Base-by-base conservation (phyloP, 2,797 vertebrate species). In the Sebastes minor region DNA sequence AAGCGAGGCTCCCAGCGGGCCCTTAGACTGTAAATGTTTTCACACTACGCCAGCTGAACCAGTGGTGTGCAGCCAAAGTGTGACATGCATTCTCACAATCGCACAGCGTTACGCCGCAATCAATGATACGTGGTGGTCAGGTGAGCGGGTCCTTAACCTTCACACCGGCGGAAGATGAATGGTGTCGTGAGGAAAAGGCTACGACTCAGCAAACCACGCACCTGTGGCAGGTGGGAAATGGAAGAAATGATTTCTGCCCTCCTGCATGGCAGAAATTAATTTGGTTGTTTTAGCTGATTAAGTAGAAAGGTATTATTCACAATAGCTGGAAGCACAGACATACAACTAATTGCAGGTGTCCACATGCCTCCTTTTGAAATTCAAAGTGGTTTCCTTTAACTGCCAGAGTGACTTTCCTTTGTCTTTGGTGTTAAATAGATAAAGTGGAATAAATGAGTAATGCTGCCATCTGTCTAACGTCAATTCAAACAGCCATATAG, bases 361-460 rank as follows among this genome's bases (percentile, higher is more conserved):
- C 25, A 65, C 8, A 23, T 46, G 64, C 42, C 20, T 74, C 72
- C 65, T 57, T 62, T 71, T 83, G 61, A 80, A 68, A 80, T 84
- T 82, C 33, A 71, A 28, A 74, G 61, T 65, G 67, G 35, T 70
- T 86, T 75, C 28, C 57, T 82, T 64, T 83, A 81, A 76, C 61
- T 76, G 72, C 74, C 53, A 14, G 62, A 53, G 76, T 90, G 90
- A 93, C 90, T 92, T 93, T 90, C 38, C 63, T 86, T 91, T 84
- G 92, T 86, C 90, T 94, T 93, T 94, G 88, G 71, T n/a, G 71
- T 57, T 83, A 83, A 88, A 91, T 79, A 86, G 72, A 88, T 72
- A 71, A 84, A 78, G 64, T 46, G 72, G 67, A 82, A 86, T 85
- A 73, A 88, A 88, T 76, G 75, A 89, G 69, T 84, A 78, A 88